Evolutionary conservation across 2,888 invertebrate genomes (phyloP), one percentile per base, ranked within the genome.

Genomic region (Tyria jacobaeae): DNA sequence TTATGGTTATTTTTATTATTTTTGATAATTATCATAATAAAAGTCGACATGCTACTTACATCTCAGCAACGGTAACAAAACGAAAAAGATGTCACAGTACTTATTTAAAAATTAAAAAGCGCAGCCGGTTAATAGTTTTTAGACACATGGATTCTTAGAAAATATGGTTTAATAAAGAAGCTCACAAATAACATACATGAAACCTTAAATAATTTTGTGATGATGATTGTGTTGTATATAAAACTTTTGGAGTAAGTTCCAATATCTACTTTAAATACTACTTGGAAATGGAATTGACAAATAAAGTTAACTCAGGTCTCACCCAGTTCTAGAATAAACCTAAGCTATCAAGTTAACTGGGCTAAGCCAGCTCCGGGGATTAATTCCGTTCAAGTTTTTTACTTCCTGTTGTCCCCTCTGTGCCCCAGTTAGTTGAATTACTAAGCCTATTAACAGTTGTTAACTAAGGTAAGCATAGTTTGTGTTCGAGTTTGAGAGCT

Each of bases 281-380:
- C 14, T 51, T 68, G 59, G 54, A 71, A 69, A 73, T 70, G 78
- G 79, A 82, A 85, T 86, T 83, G 66, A 85, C 85, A 87, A 83
- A 83, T 80, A 82, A 82, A 81, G 76, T 82, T 80, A 78, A 84
- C 82, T 79, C 79, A 79, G 79, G 86, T 86, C 83, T 82, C 76
- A 75, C 81, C 83, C 81, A 80, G 76, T 83, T 83, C 83, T 80
- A 83, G 85, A 85, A 87, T 86, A 86, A 85, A 87, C 81, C 84
- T 85, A 80, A 83, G 77, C 84, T 80, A 80, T 78, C 73, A 79
- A 78, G 79, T 83, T 83, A 85, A 84, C 85, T 85, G 75, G 82
- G 81, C 79, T 85, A 83, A 84, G 84, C 83, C 80, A 68, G 74
- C 70, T 65, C 62, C 27, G 24, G 68, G 71, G 72, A 70, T 71